Conservation (phyloP, 2,113 vertebrate species). For the Sialia sialis region DNA sequence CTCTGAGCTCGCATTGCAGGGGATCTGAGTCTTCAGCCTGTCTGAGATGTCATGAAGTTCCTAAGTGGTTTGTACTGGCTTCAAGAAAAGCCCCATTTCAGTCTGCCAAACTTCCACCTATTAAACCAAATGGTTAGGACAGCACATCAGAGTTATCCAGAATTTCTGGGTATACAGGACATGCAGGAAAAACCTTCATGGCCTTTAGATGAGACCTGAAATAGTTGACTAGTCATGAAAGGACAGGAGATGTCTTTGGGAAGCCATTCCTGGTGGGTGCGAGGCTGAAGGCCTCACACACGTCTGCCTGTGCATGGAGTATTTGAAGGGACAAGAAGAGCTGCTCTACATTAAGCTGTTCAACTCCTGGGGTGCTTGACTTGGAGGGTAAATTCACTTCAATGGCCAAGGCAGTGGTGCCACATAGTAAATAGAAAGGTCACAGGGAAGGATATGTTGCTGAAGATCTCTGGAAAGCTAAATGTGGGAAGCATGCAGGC, state of each 20-base stretch:
- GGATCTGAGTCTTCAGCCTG: neutral
- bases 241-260: neutral
- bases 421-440: accelerated
- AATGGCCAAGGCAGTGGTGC: neutral
- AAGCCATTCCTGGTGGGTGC: accelerated
- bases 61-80: neutral
- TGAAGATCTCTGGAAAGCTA: neutral
- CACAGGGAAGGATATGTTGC: neutral
- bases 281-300: neutral
- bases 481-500: neutral
- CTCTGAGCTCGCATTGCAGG: neutral
- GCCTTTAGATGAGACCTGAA: neutral
- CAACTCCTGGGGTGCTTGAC: neutral
- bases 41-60: neutral
- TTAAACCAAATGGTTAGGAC: neutral
- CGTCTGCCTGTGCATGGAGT: accelerated
- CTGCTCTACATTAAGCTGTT: neutral
- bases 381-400: accelerated
- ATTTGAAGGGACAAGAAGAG: neutral
- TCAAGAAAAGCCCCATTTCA: neutral
- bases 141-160: accelerated
- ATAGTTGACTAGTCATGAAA: neutral
- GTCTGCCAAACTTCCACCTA: neutral
- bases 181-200: neutral
- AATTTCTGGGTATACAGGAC: neutral